Conservation (phyloP, 2,888 invertebrate genomes). For the Synanthedon vespiformis region DNA sequence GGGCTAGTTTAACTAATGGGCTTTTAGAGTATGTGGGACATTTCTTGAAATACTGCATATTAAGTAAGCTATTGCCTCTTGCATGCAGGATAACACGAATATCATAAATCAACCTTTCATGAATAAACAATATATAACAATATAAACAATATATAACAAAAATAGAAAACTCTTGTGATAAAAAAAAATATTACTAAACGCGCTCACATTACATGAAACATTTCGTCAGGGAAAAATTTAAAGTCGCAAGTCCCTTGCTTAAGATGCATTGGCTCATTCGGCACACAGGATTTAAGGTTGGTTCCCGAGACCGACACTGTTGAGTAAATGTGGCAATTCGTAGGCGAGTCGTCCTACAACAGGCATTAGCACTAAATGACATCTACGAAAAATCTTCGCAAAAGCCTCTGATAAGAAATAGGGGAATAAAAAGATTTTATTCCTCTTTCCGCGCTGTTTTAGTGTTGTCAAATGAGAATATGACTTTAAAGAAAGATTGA, state of each 20-base stretch:
- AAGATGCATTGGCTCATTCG: constrained; percentile 67
- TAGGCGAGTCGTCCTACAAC: constrained; percentile 55
- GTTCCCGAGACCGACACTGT: constrained; percentile 33
- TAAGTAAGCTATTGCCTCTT: too few relatives aligned
- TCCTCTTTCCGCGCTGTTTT: constrained; percentile 27
- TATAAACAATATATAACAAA: too few relatives aligned
- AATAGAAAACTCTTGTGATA: too few relatives aligned
- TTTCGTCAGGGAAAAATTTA: constrained; percentile 42
- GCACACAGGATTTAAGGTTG: constrained; percentile 56
- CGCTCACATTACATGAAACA: constrained; percentile 7
- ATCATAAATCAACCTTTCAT: too few relatives aligned
- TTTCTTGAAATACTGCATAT: too few relatives aligned
- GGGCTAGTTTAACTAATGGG: too few relatives aligned
- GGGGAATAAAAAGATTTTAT: constrained; percentile 48
- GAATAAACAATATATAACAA: too few relatives aligned
- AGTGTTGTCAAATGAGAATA: constrained; percentile 18
- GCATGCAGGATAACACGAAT: too few relatives aligned
- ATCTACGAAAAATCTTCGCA: constrained; percentile 58
- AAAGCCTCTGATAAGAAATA: constrained; percentile 45
- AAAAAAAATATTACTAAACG: too few relatives aligned
- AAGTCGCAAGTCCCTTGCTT: constrained; percentile 50
- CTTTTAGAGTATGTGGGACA: too few relatives aligned
- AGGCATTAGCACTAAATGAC: constrained; percentile 68
- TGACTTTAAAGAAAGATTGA: neutral
- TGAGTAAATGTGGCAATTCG: constrained; percentile 61